These are phyloP conservation scores for Chirona hameri DNA, from an alignment of 2,888 invertebrate species.

Conservation along the genomic window DNA sequence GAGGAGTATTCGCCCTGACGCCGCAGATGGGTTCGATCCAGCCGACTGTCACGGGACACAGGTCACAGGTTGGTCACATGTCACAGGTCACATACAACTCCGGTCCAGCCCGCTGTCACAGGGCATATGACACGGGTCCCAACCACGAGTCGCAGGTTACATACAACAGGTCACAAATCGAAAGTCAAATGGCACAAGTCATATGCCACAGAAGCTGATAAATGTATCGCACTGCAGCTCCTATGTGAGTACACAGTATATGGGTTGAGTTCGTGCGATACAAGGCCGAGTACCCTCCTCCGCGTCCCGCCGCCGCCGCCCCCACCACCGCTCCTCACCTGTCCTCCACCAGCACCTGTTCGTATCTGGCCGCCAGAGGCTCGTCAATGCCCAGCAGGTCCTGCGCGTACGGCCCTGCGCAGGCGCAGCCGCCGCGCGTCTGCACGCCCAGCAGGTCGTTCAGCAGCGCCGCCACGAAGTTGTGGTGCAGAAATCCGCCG, in stretches of 20 bases:
- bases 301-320: neutral
- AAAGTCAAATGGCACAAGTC: neutral
- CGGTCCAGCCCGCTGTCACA: neutral
- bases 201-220: neutral
- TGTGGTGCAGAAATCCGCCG: conserved; percentile 79
- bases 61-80: neutral
- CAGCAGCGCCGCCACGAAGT: conserved; percentile 77
- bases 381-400: conserved; percentile 79
- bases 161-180: neutral
- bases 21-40: conserved; percentile 54
- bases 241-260: too few species aligned
- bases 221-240: too few species aligned
- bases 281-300: neutral
- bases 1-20: conserved; percentile 53
- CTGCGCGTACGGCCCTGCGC: conserved; percentile 79
- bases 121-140: neutral
- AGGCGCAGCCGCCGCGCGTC: conserved; percentile 66
- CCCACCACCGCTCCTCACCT: neutral
- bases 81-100: neutral
- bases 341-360: conserved; percentile 52
- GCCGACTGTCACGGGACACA: conserved; percentile 35
- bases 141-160: neutral
- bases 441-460: conserved; percentile 92
- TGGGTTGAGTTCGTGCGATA: too few species aligned
- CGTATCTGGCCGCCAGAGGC: conserved; percentile 68